These are phyloP conservation scores for Drosophila saltans DNA, from an alignment of 1,140 invertebrate genomes.

Conservation along the genomic window DNA sequence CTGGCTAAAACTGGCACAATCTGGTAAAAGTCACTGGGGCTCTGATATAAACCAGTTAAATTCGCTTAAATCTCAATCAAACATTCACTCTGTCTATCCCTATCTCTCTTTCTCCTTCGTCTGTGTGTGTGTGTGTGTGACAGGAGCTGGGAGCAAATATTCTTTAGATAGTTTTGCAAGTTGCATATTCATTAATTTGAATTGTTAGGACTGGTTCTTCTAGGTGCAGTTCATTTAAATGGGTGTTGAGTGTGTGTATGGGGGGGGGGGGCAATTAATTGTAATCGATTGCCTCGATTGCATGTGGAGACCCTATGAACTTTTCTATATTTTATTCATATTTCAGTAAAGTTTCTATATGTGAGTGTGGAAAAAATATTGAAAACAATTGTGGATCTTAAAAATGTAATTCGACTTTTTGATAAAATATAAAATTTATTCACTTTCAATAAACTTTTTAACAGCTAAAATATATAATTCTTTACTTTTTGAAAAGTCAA, in stretches of 20 bases:
- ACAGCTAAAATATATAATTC: too few relatives aligned
- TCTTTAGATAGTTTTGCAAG: conserved; percentile 40
- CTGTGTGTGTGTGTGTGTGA: conserved; percentile 8
- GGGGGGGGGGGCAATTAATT: conserved; percentile 31
- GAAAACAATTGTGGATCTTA: too few relatives aligned
- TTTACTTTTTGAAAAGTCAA: too few relatives aligned
- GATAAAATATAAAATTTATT: too few relatives aligned
- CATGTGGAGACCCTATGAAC: conserved; percentile 9
- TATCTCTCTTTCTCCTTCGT: conserved; percentile 8
- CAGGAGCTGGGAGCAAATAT: conserved; percentile 41
- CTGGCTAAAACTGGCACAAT: conserved; percentile 71
- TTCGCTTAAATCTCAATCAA: conserved; percentile 68
- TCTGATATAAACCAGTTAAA: conserved; percentile 78
- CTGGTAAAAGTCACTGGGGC: conserved; percentile 51
- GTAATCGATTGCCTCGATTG: conserved; percentile 26
- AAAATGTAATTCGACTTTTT: too few relatives aligned
- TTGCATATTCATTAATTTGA: conserved; percentile 12
- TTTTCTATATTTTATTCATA: conserved; percentile 5
- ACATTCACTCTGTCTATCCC: conserved; percentile 7
- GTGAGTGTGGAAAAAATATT: too few relatives aligned
- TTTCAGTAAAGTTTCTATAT: not conserved
- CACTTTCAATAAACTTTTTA: too few relatives aligned
- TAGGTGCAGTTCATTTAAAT: conserved; percentile 36
- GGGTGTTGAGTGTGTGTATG: conserved; percentile 38
- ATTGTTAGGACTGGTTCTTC: conserved; percentile 9